Evolutionary conservation across 92 coral and sea anemone species (phyloP).

Genomic region (Ricordea florida): DNA sequence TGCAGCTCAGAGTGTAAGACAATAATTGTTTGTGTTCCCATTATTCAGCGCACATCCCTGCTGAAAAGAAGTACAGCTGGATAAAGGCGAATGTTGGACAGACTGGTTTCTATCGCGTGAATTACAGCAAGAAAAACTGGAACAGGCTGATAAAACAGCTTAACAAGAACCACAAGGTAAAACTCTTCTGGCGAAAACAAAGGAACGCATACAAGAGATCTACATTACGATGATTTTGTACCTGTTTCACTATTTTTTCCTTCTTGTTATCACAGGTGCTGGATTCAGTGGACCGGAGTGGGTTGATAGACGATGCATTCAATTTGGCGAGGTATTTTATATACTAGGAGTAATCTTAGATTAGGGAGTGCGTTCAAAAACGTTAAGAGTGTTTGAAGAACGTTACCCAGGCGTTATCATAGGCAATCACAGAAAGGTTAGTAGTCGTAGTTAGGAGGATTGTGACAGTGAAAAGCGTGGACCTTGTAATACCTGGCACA

Average conservation of each 20-base stretch:
- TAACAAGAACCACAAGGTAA: conserved; percentile 75
- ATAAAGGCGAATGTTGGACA: conserved; percentile 94
- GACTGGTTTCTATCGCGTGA: conserved; percentile 94
- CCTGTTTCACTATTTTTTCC: background rate
- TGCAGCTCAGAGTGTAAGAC: too few species aligned
- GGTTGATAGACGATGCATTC: conserved; percentile 90
- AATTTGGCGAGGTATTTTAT: conserved; percentile 79
- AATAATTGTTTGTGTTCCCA: background rate
- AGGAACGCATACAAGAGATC: background rate
- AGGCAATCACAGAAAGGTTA: too few species aligned
- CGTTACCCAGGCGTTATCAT: too few species aligned
- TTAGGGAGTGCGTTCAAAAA: too few species aligned
- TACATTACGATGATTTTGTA: background rate
- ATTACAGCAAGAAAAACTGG: conserved; percentile 91
- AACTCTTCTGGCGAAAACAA: background rate
- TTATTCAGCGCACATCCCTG: conserved; percentile 37
- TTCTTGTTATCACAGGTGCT: conserved; percentile 59
- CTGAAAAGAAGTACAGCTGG: conserved; percentile 59
- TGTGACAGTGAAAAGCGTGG: too few species aligned
- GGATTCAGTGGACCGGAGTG: conserved; percentile 83
- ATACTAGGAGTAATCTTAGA: background rate
- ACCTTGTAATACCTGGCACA: too few species aligned
- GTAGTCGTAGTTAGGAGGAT: too few species aligned
- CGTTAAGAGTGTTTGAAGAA: too few species aligned
- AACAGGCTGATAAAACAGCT: conserved; percentile 75